A percentile compares a stretch with the other conserved stretches of the same genome.
Evolutionary conservation across 1,140 invertebrate genomes (phyloP).

Genomic region (Drosophila funebris): DNA sequence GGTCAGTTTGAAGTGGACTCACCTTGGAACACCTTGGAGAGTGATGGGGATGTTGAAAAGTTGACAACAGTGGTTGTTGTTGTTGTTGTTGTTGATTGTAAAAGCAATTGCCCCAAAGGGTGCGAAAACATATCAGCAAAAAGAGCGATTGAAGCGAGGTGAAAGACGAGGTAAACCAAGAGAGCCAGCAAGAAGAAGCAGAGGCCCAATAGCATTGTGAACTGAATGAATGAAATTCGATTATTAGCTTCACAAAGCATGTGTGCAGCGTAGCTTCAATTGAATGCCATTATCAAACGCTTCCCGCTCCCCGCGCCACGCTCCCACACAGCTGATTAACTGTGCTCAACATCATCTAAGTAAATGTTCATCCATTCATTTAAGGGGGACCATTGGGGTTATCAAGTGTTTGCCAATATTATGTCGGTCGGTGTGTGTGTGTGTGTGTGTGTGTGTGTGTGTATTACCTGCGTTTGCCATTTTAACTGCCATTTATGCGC

Average conservation of each 20-base stretch:
- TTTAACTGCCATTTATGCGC: constrained; percentile 6
- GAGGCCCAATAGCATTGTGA: background rate
- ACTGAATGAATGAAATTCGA: constrained; percentile 45
- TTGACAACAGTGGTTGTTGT: constrained; percentile 7
- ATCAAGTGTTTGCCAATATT: constrained; percentile 3
- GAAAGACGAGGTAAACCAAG: background rate
- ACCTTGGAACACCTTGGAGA: too few species aligned
- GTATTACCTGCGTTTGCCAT: constrained; percentile 12
- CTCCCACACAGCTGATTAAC: constrained; percentile 18
- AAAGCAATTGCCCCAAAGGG: constrained; percentile 4
- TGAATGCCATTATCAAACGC: constrained; percentile 4
- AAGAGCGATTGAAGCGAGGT: too few species aligned
- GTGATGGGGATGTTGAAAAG: too few species aligned
- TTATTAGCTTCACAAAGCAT: constrained; percentile 51
- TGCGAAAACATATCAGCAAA: constrained; percentile 6
- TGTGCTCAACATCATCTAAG: background rate
- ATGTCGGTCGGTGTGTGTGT: background rate
- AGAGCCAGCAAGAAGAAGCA: background rate
- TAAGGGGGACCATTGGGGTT: background rate
- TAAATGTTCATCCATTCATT: background rate
- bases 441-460: background rate
- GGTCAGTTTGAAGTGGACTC: constrained; percentile 49
- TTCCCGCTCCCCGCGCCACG: background rate
- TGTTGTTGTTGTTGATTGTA: background rate
- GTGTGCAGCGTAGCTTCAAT: constrained; percentile 1